Base-by-base conservation (phyloP, 1,140 invertebrate species). In the Physella acuta region DNA sequence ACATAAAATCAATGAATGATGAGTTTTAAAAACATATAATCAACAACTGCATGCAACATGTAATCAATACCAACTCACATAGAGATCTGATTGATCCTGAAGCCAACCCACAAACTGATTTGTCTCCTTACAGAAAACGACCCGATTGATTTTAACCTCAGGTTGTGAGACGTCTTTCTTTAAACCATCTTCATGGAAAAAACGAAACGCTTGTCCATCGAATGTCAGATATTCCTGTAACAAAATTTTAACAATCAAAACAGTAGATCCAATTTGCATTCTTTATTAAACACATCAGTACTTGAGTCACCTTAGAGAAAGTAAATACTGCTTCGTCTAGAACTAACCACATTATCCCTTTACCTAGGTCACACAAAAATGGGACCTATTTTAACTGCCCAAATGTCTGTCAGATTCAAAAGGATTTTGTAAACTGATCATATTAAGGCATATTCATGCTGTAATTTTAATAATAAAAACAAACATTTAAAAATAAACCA, bases 21-120 rank as follows among this genome's bases (percentile, higher is more conserved):
- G n/a, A n/a, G n/a, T n/a, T n/a, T n/a, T n/a, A n/a, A n/a, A n/a
- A n/a, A n/a, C n/a, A n/a, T n/a, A n/a, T n/a, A n/a, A n/a, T n/a
- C n/a, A n/a, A n/a, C n/a, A n/a, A n/a, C n/a, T n/a, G n/a, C n/a
- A n/a, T n/a, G n/a, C n/a, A n/a, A n/a, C n/a, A n/a, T 17, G n/a
- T 1, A 59, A 34, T 30, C 2, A 28, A 20, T 33, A n/a, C 0
- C 17, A 3, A 76, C 77, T 79, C 74, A 82, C 81, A 78, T 75
- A 81, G 17, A 84, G 61, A 67, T 78, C 69, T 60, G 79, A 73
- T 33, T 78, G 68, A 31, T 73, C 76, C 36, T 79, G 74, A n/a
- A 66, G 62, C 78, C 78, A 83, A 16, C 79, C 81, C 30, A 84
- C 78, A 76, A 71, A 84, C 62, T 81, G 77, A 68, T 80, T 78